phyloP scores from a whole-genome alignment of 1,140 invertebrate genomes.

The Cydia strobilella region DNA sequence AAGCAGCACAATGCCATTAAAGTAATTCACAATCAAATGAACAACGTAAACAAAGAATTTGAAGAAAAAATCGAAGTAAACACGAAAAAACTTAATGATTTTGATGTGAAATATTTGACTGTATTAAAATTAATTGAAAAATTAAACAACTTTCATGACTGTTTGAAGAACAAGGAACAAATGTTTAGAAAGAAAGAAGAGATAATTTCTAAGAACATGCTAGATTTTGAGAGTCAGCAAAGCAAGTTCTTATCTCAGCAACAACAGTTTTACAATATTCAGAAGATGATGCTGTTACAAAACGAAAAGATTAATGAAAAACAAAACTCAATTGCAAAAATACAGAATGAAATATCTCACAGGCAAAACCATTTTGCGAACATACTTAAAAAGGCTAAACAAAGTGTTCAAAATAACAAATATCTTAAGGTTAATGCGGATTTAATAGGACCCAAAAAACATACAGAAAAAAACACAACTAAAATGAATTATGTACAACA shows the following conservation, averaged over 20 bases:
- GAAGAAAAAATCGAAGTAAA: constrained; percentile 52
- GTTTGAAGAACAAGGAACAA: constrained; percentile 50
- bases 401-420: constrained; percentile 48
- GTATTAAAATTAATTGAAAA: constrained; percentile 55
- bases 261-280: constrained; percentile 65
- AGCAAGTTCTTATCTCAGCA: constrained; percentile 69
- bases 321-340: constrained; percentile 63
- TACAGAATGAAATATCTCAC: constrained; percentile 64
- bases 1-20: constrained; percentile 69
- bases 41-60: constrained; percentile 56
- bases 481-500: constrained; percentile 32
- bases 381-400: constrained; percentile 66
- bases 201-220: constrained; percentile 57
- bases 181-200: constrained; percentile 52
- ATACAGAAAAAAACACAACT: constrained; percentile 34
- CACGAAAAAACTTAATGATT: constrained; percentile 57
- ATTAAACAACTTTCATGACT: constrained; percentile 49
- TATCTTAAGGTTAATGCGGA: constrained; percentile 35
- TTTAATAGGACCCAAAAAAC: constrained; percentile 38
- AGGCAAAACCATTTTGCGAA: constrained; percentile 65
- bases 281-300: constrained; percentile 64
- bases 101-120: constrained; percentile 56
- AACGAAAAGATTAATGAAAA: constrained; percentile 69
- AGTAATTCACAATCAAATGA: constrained; percentile 54
- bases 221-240: constrained; percentile 68